Conservation (phyloP, 2,113 vertebrate species). For the Boleophthalmus pectinirostris region DNA sequence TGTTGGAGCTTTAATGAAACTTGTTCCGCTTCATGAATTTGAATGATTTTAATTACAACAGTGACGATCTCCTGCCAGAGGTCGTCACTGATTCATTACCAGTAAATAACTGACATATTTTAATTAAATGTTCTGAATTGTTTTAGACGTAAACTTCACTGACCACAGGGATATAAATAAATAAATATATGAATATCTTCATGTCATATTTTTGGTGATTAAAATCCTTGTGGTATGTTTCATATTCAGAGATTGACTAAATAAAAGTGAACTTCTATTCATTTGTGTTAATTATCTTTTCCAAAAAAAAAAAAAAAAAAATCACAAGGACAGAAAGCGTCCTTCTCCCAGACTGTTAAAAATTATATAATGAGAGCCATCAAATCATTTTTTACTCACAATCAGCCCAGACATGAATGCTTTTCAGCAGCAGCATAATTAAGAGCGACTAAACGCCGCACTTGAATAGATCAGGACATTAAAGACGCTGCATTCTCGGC, state of each 20-base stretch:
- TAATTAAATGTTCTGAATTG: not conserved
- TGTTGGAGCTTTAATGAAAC: no score
- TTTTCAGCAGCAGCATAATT: conserved; percentile 60
- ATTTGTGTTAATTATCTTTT: conserved; percentile 21
- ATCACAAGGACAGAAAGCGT: conserved; percentile 6
- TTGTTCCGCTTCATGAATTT: not conserved
- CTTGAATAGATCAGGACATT: conserved; percentile 66
- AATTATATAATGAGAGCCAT: conserved; percentile 45
- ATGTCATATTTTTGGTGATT: not conserved
- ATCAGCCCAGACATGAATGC: conserved; percentile 50
- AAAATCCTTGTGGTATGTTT: conserved; percentile 3
- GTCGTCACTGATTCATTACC: not conserved
- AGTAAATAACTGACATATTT: conserved; percentile 5
- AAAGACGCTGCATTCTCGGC: conserved; percentile 53
- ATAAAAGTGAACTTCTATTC: conserved; percentile 24
- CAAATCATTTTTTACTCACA: conserved; percentile 52
- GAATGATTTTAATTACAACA: conserved; percentile 6
- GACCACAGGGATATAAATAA: not conserved
- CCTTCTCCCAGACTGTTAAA: conserved; percentile 19
- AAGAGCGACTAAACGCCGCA: conserved; percentile 62
- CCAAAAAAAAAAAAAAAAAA: conserved; percentile 11
- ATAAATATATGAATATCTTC: not conserved
- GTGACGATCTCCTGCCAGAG: not conserved
- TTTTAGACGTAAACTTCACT: not conserved
- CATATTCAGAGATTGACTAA: conserved; percentile 6